These are phyloP conservation scores for Allophyes oxyacanthae DNA, from an alignment of 2,888 invertebrate species.

Conservation along the genomic window DNA sequence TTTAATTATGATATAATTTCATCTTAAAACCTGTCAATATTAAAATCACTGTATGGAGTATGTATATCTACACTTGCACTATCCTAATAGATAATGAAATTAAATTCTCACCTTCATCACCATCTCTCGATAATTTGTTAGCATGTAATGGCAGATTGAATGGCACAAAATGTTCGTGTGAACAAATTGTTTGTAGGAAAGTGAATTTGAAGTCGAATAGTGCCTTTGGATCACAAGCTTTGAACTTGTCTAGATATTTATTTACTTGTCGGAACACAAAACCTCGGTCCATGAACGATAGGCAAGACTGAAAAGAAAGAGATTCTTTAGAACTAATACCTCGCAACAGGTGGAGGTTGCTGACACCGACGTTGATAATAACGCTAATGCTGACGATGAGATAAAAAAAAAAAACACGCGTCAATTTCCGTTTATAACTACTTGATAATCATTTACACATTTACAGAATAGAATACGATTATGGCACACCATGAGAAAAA, in stretches of 20 bases:
- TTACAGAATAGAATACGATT: too few species aligned
- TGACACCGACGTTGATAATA: too few species aligned
- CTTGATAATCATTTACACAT: too few species aligned
- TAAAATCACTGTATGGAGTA: too few species aligned
- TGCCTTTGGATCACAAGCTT: slow-evolving; percentile 93
- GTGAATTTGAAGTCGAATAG: slow-evolving; percentile 97
- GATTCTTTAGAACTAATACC: too few species aligned
- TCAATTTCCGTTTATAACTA: too few species aligned
- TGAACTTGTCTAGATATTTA: slow-evolving; percentile 95
- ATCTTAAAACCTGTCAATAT: too few species aligned
- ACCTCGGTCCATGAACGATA: slow-evolving; percentile 98
- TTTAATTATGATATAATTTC: too few species aligned
- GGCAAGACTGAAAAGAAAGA: slow-evolving; percentile 91
- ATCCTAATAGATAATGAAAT: not conserved
- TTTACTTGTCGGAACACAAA: slow-evolving; percentile 97
- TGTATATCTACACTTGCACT: slow-evolving; percentile 1
- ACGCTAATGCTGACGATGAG: too few species aligned
- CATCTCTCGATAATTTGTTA: slow-evolving; percentile 80
- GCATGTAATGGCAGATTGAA: slow-evolving; percentile 96
- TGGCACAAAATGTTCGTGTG: slow-evolving; percentile 98
- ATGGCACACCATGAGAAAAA: too few species aligned
- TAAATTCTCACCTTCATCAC: slow-evolving; percentile 75
- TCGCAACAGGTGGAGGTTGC: too few species aligned
- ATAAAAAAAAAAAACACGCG: too few species aligned
- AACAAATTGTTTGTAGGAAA: slow-evolving; percentile 96